These are phyloP conservation scores for Parauchenoglanis punctatus DNA, from an alignment of 2,797 vertebrate genomes.

Conservation along the genomic window DNA sequence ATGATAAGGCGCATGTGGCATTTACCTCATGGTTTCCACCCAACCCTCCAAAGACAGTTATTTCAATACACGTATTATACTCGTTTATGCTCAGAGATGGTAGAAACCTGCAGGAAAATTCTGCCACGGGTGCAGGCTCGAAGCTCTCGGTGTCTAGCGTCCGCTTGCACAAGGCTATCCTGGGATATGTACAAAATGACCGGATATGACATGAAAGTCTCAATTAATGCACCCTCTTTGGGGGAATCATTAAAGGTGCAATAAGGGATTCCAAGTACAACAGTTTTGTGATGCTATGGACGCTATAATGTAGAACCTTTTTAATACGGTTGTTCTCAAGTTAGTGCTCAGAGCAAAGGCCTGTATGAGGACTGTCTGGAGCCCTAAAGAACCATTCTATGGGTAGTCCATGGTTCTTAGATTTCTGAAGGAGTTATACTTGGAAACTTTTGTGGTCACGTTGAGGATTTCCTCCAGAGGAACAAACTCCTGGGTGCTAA, in stretches of 20 bases:
- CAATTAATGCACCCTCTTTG: neutral
- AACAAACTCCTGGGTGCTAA: neutral
- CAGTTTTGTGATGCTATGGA: neutral
- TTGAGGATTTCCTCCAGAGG: neutral
- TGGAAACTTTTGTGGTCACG: neutral
- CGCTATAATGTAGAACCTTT: neutral
- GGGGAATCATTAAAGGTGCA: neutral
- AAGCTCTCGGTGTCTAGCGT: neutral
- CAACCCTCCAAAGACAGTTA: neutral
- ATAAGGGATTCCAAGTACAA: neutral
- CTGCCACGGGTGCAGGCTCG: neutral
- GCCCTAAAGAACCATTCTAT: neutral
- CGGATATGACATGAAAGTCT: neutral
- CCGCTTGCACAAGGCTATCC: neutral
- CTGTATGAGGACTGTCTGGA: neutral
- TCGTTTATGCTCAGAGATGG: neutral
- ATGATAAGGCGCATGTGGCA: constrained; percentile 23
- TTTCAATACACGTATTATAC: neutral
- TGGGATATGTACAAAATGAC: neutral
- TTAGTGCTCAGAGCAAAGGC: neutral
- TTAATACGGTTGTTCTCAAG: neutral
- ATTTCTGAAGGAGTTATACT: neutral
- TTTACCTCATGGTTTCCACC: constrained; percentile 12
- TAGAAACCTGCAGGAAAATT: neutral
- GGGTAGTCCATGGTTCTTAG: neutral